Base-by-base conservation (phyloP, 2,797 vertebrate species). In the Sandelia bainsii region DNA sequence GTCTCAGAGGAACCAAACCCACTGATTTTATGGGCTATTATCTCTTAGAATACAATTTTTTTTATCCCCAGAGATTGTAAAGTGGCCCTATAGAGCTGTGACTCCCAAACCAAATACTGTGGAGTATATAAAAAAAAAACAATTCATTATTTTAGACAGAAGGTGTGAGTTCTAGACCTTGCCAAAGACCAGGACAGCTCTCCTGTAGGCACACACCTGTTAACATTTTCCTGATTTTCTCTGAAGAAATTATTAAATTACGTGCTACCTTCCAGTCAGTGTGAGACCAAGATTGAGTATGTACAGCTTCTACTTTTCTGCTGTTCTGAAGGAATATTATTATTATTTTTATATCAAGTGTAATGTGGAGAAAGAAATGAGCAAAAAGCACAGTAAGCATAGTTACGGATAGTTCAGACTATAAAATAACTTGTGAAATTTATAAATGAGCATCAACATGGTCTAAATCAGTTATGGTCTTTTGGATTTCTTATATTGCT, bases 41-140 rank as follows among this genome's bases (percentile, higher is more conserved):
- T 79, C 85, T 77, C 75, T 65, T 29, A 77, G 77, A 82, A 85
- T 64, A 72, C 64, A 64, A 74, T 32, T 69, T 10, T 82, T 80
- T 77, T 76, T 70, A 83, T 75, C 83, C 81, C 60, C 48, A 13
- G 82, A 51, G 79, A 85, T 83, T 72, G 79, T 81, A 84, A 86
- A 77, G 42, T 66, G 42, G 54, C 22, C 70, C 75, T 54, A 56
- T 59, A 34, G 73, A 70, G 22, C 23, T 60, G 60, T 61, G 22
- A 23, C 71, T 75, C 51, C 53, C 54, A 60, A 62, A 69, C 42
- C 20, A 20, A 80, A 68, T 29, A 48, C 60, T 40, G 59, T 27
- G 25, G 67, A 70, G 46, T 67, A 65, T 14, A 45, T 51, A 19
- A 23, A 76, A 64, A 81, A 75, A 69, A 59, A 50, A 72, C 83